Base-by-base conservation (phyloP, 1,140 invertebrate species). In the Paramacrobiotus metropolitanus region DNA sequence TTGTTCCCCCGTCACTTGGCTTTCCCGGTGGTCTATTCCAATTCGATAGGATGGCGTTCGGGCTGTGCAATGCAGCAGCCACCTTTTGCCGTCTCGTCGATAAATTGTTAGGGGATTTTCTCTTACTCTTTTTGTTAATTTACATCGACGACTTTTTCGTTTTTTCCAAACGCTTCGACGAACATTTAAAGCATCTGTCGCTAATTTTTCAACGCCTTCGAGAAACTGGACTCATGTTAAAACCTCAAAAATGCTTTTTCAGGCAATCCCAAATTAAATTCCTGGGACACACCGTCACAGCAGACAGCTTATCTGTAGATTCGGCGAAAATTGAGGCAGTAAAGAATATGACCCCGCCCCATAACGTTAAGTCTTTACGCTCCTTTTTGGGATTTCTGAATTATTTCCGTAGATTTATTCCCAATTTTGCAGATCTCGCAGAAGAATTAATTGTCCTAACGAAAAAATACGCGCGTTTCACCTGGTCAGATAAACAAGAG, bases 11-110 rank as follows among this genome's bases (percentile, higher is more conserved):
- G 2, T 61, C 61, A 20, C 62, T 64, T 29, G 55, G 62, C 2
- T 60, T 60, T 24, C 40, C 60, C 44, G 45, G 30, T 21, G 64
- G 64, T 4, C 29, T 64, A 15, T 64, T 59, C 28, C 55, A 62
- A 21, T 60, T 59, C 28, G 40, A 40, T 18, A n/a, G 28, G 1
- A 63, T 63, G 31, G 20, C 34, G 24, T 65, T 64, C 30, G 63
- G 63, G 2, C 30, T 64, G 2, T 44, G 30, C 20, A 59, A 63
- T 24, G 63, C 63, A 28, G 30, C 48, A 0, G 61, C 63, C n/a
- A 64, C 63, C 15, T 64, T 64, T 30, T 34, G 44, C 15, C 45
- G 59, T 34, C 9, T 34, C 44, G 20, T 61, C 44, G 40, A 40
- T n/a, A 9, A 40, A 40, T 9, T 40, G 9, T 40, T 40, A 9